Conservation (phyloP, 2,888 invertebrate genomes). For the Patella pellucida region DNA sequence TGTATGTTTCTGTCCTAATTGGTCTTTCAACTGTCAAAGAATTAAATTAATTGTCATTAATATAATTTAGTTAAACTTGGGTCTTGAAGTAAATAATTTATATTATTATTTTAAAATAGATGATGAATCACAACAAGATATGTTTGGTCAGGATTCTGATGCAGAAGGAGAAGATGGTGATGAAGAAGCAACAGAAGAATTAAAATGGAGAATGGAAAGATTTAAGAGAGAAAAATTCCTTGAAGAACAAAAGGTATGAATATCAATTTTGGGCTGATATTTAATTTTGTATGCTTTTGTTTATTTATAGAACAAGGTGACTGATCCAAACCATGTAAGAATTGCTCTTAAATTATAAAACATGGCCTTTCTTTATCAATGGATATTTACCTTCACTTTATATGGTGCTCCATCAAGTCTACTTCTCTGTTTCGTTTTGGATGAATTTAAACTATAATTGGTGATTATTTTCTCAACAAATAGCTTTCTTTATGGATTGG, state of each 20-base stretch:
- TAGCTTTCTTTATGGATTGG: no score
- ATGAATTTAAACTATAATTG: no score
- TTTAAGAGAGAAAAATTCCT: conserved; percentile 86
- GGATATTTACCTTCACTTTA: no score
- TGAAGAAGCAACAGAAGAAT: conserved; percentile 78
- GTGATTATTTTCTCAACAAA: no score
- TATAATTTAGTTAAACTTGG: background rate
- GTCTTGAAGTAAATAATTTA: background rate
- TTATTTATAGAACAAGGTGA: no score
- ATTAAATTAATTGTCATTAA: background rate
- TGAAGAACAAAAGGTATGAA: conserved; percentile 73
- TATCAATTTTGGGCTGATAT: no score
- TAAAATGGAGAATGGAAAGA: conserved; percentile 83
- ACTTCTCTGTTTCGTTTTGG: no score
- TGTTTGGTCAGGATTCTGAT: conserved; percentile 70
- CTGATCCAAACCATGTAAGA: no score
- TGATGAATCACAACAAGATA: conserved; percentile 72
- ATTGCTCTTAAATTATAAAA: no score
- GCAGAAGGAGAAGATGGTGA: conserved; percentile 73
- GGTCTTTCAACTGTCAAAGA: background rate
- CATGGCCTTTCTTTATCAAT: no score
- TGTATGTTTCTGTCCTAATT: background rate
- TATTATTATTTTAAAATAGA: conserved; percentile 39
- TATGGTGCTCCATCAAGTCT: no score
- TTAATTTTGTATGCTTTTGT: no score